A percentile compares a stretch with the other conserved stretches of the same genome.
phyloP scores from a whole-genome alignment of 2,888 invertebrate species.

The Drosophila atripex region DNA sequence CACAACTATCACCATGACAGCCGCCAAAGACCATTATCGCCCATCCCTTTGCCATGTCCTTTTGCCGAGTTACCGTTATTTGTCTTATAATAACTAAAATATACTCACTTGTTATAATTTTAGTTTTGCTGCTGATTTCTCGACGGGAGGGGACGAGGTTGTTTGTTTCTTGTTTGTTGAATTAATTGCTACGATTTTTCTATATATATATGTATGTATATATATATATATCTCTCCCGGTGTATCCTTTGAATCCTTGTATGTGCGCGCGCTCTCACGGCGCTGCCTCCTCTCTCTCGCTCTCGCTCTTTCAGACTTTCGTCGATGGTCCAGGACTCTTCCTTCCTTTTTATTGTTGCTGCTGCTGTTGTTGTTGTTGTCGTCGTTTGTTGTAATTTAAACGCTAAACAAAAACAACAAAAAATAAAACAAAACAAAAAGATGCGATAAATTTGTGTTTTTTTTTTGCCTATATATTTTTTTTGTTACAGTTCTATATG shows the following conservation, averaged over 20 bases:
- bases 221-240: constrained; percentile 2
- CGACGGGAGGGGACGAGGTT: constrained; percentile 3
- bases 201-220: background rate
- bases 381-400: constrained; percentile 45
- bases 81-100: constrained; percentile 8
- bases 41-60: constrained; percentile 12
- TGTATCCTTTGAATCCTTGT: constrained; percentile 40
- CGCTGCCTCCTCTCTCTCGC: constrained; percentile 45
- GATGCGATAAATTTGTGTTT: constrained; percentile 47
- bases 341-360: constrained; percentile 17
- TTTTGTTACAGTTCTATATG: background rate
- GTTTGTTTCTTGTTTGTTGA: constrained; percentile 39
- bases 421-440: constrained; percentile 54
- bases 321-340: constrained; percentile 38
- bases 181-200: constrained; percentile 30
- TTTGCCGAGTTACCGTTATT: background rate
- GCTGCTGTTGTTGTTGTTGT: constrained; percentile 9
- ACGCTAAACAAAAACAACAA: constrained; percentile 53
- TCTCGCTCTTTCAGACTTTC: constrained; percentile 23
- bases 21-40: constrained; percentile 11
- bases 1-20: constrained; percentile 33
- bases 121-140: constrained; percentile 45
- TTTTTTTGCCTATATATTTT: too few relatives aligned
- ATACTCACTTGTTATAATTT: constrained; percentile 67
- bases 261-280: constrained; percentile 69